Conservation (phyloP, 1,140 invertebrate genomes). For the Diplogasteroides magnus region DNA sequence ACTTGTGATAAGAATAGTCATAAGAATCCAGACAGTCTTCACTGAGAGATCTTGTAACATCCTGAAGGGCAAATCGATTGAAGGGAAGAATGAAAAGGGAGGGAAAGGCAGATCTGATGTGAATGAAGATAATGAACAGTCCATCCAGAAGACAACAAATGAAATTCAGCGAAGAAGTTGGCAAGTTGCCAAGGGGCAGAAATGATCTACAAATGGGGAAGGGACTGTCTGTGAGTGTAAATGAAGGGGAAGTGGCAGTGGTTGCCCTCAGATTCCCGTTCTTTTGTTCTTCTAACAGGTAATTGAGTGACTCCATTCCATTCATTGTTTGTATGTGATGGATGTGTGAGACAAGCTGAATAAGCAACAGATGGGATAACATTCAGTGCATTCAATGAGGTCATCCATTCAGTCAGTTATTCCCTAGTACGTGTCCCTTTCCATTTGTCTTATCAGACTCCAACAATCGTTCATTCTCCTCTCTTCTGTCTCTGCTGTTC, state of each 20-base stretch:
- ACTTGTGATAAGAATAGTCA: background rate
- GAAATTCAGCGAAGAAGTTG: no score
- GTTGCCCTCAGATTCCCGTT: no score
- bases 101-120: background rate
- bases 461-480: background rate
- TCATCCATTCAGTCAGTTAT: background rate
- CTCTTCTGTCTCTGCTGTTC: background rate
- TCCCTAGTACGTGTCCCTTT: no score
- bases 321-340: no score
- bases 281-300: no score
- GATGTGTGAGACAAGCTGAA: no score
- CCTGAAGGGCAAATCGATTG: background rate
- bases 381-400: background rate
- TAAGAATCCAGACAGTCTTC: background rate
- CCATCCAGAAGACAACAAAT: no score
- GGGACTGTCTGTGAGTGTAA: no score
- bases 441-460: background rate
- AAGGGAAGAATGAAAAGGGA: background rate
- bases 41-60: background rate
- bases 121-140: background rate
- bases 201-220: no score
- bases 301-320: background rate
- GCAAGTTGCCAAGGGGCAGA: no score
- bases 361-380: background rate
- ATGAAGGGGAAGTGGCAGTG: no score